phyloP scores from a whole-genome alignment of 2,797 vertebrate species.

The Cyclopterus lumpus region DNA sequence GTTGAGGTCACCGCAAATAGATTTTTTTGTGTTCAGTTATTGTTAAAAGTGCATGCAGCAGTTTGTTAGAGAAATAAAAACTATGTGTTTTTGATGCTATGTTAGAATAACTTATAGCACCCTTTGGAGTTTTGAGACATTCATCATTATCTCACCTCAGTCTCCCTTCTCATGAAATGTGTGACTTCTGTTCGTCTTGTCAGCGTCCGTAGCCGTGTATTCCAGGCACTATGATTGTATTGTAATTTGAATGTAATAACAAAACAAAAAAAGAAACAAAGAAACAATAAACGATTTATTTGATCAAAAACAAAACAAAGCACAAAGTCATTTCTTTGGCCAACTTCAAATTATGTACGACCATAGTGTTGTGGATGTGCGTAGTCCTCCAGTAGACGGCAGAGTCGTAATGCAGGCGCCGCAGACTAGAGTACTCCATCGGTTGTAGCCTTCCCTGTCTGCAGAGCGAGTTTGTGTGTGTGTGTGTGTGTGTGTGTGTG shows the following conservation, averaged over 20 bases:
- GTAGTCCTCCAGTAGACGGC: constrained; percentile 22
- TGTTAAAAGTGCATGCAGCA: constrained; percentile 5
- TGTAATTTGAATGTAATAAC: constrained; percentile 83
- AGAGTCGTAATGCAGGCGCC: constrained; percentile 5
- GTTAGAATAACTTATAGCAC: constrained; percentile 13
- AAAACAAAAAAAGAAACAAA: constrained; percentile 22
- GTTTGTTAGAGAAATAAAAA: constrained; percentile 25
- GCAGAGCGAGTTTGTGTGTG: constrained; percentile 7
- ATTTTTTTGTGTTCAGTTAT: constrained; percentile 10
- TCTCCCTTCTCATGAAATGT: constrained; percentile 52
- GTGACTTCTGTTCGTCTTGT: constrained; percentile 59
- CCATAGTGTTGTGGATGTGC: constrained; percentile 83
- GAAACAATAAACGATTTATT: constrained; percentile 77
- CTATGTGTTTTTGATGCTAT: constrained; percentile 33
- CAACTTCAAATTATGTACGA: constrained; percentile 83
- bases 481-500: constrained; percentile 18
- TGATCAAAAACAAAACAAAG: constrained; percentile 69
- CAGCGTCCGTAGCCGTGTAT: constrained; percentile 62
- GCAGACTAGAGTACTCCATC: constrained; percentile 18
- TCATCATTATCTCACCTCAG: constrained; percentile 16
- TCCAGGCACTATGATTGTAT: constrained; percentile 86
- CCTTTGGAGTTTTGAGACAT: constrained; percentile 23
- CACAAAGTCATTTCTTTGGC: constrained; percentile 77
- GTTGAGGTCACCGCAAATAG: constrained; percentile 27
- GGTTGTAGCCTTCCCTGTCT: constrained; percentile 50